phyloP scores from a whole-genome alignment of 2,113 vertebrate genomes.

The Coracopsis vasa region DNA sequence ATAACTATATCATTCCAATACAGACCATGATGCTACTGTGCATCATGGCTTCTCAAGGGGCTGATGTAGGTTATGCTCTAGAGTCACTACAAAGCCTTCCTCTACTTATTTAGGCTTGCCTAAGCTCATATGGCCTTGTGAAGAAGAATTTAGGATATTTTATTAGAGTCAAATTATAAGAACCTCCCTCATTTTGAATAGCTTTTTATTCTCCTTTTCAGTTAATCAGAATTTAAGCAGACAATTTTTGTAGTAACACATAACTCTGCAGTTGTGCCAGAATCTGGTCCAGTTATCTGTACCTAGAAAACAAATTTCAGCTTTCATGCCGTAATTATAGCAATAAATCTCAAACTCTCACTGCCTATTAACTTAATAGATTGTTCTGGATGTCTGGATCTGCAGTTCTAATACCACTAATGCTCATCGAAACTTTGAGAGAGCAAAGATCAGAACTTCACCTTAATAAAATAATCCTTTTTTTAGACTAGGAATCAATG shows the following conservation, averaged over 20 bases:
- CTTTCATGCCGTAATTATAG: not conserved
- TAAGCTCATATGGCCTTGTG: not conserved
- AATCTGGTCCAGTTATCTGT: not conserved
- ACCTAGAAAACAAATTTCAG: not conserved
- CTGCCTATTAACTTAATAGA: not conserved
- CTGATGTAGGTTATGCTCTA: not conserved
- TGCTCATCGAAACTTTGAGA: not conserved
- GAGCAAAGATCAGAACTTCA: not conserved
- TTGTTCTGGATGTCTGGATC: not conserved
- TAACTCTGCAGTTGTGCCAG: not conserved
- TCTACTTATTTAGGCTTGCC: not conserved
- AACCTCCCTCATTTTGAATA: not conserved
- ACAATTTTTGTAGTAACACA: not conserved
- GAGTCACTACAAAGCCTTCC: not conserved
- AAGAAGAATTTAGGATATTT: not conserved
- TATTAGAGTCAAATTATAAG: not conserved
- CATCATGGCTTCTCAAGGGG: not conserved
- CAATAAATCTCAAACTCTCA: not conserved
- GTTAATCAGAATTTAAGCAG: not conserved
- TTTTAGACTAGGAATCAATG: not conserved
- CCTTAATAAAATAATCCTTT: not conserved
- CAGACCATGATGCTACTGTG: not conserved
- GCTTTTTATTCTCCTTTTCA: not conserved
- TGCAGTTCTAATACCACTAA: not conserved
- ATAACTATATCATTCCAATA: no score